These are phyloP conservation scores for Benitochromis conjunctus DNA, from an alignment of 2,113 vertebrate species.

Conservation along the genomic window DNA sequence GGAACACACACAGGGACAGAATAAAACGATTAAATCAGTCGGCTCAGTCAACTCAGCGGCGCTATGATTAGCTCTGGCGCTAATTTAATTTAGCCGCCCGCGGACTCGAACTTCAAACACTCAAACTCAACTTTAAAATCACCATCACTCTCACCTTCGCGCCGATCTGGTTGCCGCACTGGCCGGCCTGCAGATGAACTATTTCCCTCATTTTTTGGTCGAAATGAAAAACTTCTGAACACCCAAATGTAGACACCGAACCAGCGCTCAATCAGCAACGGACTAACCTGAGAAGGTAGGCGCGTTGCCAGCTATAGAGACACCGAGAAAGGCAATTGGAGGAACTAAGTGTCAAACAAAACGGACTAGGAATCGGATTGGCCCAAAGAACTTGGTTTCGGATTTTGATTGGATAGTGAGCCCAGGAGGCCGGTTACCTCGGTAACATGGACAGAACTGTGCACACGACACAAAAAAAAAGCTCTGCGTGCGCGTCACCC, in stretches of 20 bases:
- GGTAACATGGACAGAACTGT: not conserved
- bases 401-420: not conserved
- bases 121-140: not conserved
- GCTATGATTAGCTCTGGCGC: not conserved
- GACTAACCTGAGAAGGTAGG: not conserved
- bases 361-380: not conserved
- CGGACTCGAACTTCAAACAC: not conserved
- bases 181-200: constrained; percentile 55
- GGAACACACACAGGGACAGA: not conserved
- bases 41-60: not conserved
- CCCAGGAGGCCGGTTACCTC: not conserved
- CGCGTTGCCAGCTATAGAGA: not conserved
- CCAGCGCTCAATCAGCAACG: not conserved
- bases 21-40: not conserved
- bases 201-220: constrained; percentile 52
- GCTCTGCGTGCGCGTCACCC: not conserved
- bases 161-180: constrained; percentile 60
- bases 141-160: constrained; percentile 19
- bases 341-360: not conserved
- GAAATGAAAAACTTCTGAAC: not conserved
- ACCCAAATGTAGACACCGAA: not conserved
- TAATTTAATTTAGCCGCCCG: not conserved
- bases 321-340: not conserved
- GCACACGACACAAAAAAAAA: not conserved
- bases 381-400: not conserved